Percentiles rank a stretch among this genome's conserved stretches.
Evolutionary conservation across 2,888 invertebrate species (phyloP).

Genomic region (Leucophenga montana): DNA sequence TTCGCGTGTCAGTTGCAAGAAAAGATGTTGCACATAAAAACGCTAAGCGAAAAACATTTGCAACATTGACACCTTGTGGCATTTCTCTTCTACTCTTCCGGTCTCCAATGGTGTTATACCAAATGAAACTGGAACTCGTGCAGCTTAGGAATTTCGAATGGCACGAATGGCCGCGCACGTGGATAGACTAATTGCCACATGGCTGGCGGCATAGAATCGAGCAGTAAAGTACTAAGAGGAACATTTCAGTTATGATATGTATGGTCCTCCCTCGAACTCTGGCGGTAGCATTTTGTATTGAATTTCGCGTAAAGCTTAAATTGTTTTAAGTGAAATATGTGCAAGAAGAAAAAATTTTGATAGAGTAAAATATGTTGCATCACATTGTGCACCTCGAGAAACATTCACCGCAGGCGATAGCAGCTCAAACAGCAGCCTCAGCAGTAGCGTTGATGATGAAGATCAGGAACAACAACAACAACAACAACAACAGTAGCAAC

Average conservation of each 20-base stretch:
- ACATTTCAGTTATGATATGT: not conserved
- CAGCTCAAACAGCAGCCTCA: not conserved
- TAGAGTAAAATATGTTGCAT: not conserved
- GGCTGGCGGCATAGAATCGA: too few relatives aligned
- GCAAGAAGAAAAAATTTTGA: slow-evolving; percentile 12
- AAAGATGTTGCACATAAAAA: slow-evolving; percentile 54
- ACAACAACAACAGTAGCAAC: not conserved
- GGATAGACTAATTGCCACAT: not conserved
- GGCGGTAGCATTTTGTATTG: not conserved
- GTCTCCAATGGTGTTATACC: too few relatives aligned
- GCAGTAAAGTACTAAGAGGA: too few relatives aligned
- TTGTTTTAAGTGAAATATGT: slow-evolving; percentile 20
- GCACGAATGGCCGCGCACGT: not conserved
- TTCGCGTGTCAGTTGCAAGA: slow-evolving; percentile 38
- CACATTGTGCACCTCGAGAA: not conserved
- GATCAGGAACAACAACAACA: too few relatives aligned
- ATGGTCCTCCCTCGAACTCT: too few relatives aligned
- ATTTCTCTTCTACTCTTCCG: slow-evolving; percentile 14
- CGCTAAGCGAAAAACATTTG: slow-evolving; percentile 62
- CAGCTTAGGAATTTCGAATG: too few relatives aligned
- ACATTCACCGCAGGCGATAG: slow-evolving; percentile 16
- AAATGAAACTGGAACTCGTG: too few relatives aligned
- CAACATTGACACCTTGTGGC: slow-evolving; percentile 63
- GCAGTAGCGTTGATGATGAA: slow-evolving; percentile 45
- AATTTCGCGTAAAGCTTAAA: slow-evolving; percentile 27